Evolutionary conservation across 2,797 vertebrate species (phyloP).

Genomic region (Gambusia yucatana): DNA sequence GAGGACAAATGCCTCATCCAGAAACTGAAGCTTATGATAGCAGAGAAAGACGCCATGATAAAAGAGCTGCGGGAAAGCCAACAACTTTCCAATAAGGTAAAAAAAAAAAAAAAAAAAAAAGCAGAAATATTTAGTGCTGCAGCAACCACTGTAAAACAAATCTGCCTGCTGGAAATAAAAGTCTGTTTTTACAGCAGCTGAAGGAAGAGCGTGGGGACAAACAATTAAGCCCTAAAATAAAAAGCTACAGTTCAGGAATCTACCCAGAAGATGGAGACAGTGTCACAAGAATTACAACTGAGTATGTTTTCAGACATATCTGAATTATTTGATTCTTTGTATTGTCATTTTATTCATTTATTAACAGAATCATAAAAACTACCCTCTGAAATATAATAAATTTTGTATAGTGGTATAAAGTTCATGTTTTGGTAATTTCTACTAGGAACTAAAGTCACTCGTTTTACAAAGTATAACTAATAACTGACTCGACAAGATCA

Average conservation of each 20-base stretch:
- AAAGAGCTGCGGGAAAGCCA: slow-evolving; percentile 80
- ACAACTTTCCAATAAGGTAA: slow-evolving; percentile 78
- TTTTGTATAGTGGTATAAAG: not conserved
- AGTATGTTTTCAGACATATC: slow-evolving; percentile 70
- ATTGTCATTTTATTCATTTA: not conserved
- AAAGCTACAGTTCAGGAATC: slow-evolving; percentile 45
- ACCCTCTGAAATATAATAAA: not conserved
- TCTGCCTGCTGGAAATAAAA: slow-evolving; percentile 1
- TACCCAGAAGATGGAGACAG: slow-evolving; percentile 68
- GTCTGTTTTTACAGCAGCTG: slow-evolving; percentile 17
- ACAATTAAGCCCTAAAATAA: slow-evolving; percentile 30
- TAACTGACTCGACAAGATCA: not conserved
- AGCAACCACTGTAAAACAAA: not conserved
- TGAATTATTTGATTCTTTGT: not conserved
- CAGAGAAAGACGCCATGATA: slow-evolving; percentile 83
- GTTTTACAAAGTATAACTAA: not conserved
- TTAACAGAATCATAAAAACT: not conserved
- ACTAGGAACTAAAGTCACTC: not conserved
- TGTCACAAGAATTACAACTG: slow-evolving; percentile 57
- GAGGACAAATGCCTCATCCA: slow-evolving; percentile 72
- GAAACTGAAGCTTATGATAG: slow-evolving; percentile 80
- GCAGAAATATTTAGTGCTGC: not conserved
- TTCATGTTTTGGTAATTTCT: not conserved
- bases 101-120: slow-evolving; percentile 30
- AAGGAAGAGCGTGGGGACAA: slow-evolving; percentile 51